Evolutionary conservation across 37 sponge, comb jelly and placozoan genomes (phyloP).

Genomic region (Cliona cf. orientalis): DNA sequence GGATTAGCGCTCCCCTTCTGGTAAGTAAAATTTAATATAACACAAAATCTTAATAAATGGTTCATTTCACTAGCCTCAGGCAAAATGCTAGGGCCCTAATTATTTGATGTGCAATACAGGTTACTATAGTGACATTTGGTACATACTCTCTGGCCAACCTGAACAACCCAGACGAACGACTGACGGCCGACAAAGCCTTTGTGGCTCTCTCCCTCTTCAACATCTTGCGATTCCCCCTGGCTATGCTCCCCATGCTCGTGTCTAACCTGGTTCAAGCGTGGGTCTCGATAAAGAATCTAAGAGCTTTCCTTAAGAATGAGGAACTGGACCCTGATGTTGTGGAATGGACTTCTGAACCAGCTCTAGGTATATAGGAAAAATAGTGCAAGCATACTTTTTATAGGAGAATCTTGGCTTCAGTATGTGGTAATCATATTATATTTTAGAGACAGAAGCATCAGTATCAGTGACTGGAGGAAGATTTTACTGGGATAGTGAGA

Average conservation of each 20-base stretch:
- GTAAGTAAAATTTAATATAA: too few relatives aligned
- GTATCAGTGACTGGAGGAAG: too few relatives aligned
- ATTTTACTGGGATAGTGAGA: too few relatives aligned
- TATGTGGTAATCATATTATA: too few relatives aligned
- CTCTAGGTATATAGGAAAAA: too few relatives aligned
- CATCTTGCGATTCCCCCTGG: conserved; percentile 92
- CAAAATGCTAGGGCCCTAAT: too few relatives aligned
- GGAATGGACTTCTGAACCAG: conserved; percentile 40
- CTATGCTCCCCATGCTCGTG: conserved; percentile 92
- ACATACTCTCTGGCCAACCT: conserved; percentile 64
- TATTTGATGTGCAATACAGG: too few relatives aligned
- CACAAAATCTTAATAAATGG: too few relatives aligned
- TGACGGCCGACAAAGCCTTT: conserved; percentile 90
- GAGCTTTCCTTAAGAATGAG: conserved; percentile 72
- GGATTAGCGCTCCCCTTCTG: conserved; percentile 92
- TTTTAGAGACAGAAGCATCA: too few relatives aligned
- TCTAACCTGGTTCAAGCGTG: conserved; percentile 76
- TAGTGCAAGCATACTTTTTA: too few relatives aligned
- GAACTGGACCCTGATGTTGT: conserved; percentile 88
- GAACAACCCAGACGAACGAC: conserved; percentile 32
- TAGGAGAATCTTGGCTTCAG: too few relatives aligned
- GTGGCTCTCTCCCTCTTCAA: conserved; percentile 97
- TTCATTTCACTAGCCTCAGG: too few relatives aligned
- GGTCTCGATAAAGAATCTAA: conserved; percentile 87
- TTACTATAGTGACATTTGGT: conserved; percentile 92